A percentile compares a stretch with the other conserved stretches of the same genome.
These are phyloP conservation scores for Drosophila pallidifrons DNA, from an alignment of 1,140 invertebrate species.

Conservation along the genomic window DNA sequence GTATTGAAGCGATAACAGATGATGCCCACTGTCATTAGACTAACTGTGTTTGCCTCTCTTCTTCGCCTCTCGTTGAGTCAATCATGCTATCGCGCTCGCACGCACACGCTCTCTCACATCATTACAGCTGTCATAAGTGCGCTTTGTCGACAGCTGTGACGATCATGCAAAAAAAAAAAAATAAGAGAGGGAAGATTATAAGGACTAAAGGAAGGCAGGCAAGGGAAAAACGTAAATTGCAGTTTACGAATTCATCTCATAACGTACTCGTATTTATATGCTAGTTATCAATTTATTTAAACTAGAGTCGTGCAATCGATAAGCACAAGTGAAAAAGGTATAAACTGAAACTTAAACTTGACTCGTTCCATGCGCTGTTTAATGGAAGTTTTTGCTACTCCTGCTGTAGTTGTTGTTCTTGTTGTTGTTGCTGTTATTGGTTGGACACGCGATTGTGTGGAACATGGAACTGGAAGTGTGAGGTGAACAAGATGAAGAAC, in stretches of 20 bases:
- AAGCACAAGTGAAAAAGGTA: not conserved
- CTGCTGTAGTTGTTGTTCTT: conserved; percentile 1
- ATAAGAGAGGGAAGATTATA: not conserved
- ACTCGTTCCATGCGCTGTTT: conserved; percentile 30
- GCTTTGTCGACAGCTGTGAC: conserved; percentile 10
- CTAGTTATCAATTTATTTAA: not conserved
- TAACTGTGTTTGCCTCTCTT: not conserved
- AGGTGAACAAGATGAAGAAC: not conserved
- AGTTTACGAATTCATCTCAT: too few species aligned
- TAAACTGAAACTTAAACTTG: conserved; percentile 27
- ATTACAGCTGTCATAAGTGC: conserved; percentile 9
- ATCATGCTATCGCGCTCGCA: not conserved
- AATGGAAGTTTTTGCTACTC: not conserved
- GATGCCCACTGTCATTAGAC: conserved; percentile 4
- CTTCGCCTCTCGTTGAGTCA: not conserved
- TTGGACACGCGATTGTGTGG: conserved; percentile 49
- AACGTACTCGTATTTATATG: too few species aligned
- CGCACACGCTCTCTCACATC: not conserved
- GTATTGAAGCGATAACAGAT: not conserved
- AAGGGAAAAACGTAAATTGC: too few species aligned
- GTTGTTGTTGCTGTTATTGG: conserved; percentile 15
- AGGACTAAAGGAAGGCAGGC: not conserved
- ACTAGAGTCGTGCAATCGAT: not conserved
- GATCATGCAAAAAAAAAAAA: not conserved
- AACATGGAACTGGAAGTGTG: conserved; percentile 11